Base-by-base conservation (phyloP, 1,140 invertebrate genomes). In the Matsumurasca onukii region DNA sequence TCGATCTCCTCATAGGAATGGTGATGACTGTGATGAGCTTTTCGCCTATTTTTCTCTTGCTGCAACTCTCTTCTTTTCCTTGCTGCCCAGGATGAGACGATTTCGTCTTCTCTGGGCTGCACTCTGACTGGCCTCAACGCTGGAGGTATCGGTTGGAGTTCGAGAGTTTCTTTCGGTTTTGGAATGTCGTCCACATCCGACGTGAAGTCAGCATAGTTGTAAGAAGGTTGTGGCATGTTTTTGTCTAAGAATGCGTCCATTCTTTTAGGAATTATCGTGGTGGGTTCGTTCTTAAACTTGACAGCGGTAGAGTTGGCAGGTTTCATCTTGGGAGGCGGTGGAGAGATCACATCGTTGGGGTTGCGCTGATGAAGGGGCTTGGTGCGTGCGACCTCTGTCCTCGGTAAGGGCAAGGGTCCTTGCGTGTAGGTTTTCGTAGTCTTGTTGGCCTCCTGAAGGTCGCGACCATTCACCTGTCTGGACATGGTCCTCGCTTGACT, bases 141-240 rank as follows among this genome's bases (percentile, higher is more conserved):
- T 20, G 62, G 27, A 45, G 39, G 31, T 2, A 45, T 39, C 3
- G 62, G 62, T 29, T 27, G 31, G 22, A 65, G 17, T n/a, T 65
- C 62, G 3, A 65, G 17, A 2, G 62, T 65, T 22, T 65, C 62
- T 31, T 65, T 65, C 2, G 31, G 31, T 27, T 39, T 45, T 3
- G 61, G 34, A 31, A 34, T 1, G 1, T 65, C 31, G 2, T 39
- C 31, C 9, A 22, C 13, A 25, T 65, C 62, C 20, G 31, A 31
- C 13, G 64, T 13, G 27, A 61, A 68, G 15, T 59, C 67, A 15
- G 55, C 30, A 59, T 68, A 68, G 24, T 68, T 59, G 39, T 62
- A 68, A 25, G 57, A 48, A 3, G 55, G 48, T 22, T 59, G 62
- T 1, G 59, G 59, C 31, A 68, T 39, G 27, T 31, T 29, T 12